Evolutionary conservation across 2,113 vertebrate species (phyloP).

Genomic region (Merops nubicus): DNA sequence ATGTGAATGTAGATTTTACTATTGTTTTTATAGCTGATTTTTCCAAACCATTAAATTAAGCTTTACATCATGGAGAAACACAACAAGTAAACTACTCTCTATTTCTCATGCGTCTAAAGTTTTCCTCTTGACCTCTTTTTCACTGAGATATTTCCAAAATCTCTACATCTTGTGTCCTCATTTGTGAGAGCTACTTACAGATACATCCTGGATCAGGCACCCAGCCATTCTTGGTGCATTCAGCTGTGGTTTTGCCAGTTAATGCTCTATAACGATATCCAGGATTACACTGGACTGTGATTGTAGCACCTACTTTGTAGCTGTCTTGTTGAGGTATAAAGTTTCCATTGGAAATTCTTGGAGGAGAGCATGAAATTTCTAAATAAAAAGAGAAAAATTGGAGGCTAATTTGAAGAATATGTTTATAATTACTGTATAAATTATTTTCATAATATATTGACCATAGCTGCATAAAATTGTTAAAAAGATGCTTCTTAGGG

Average conservation of each 20-base stretch:
- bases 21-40: background rate
- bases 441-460: background rate
- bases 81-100: background rate
- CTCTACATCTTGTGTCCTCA: background rate
- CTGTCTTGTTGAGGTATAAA: background rate
- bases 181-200: constrained; percentile 53
- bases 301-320: background rate
- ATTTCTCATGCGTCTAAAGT: background rate
- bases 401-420: background rate
- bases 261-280: background rate
- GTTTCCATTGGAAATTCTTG: constrained; percentile 39
- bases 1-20: background rate
- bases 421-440: background rate
- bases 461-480: background rate
- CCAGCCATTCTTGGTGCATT: constrained; percentile 66
- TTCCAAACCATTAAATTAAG: background rate
- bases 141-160: background rate
- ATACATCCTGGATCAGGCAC: constrained; percentile 52
- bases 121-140: background rate
- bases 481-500: background rate
- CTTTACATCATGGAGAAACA: background rate
- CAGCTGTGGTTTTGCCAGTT: background rate
- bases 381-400: background rate
- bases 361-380: constrained; percentile 59
- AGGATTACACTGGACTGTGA: background rate